These are phyloP conservation scores for Sericinus montela DNA, from an alignment of 2,888 invertebrate genomes.

Conservation along the genomic window DNA sequence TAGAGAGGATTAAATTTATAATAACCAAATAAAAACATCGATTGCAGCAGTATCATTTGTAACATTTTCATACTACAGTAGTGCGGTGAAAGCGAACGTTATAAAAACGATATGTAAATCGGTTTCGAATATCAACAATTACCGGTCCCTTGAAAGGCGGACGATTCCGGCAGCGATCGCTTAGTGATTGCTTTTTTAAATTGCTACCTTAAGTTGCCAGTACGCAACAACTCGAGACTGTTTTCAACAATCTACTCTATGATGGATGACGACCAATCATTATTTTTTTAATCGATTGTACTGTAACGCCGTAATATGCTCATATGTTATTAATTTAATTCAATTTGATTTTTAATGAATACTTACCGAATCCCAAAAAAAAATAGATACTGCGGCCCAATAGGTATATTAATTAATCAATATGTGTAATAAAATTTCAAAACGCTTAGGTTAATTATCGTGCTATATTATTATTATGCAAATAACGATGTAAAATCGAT, in stretches of 20 bases:
- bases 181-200: constrained; percentile 71
- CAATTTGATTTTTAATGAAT: constrained; percentile 16
- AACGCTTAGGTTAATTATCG: constrained; percentile 14
- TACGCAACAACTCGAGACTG: background rate
- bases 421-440: constrained; percentile 5
- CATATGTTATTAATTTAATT: constrained; percentile 15
- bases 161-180: constrained; percentile 52
- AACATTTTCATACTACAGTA: constrained; percentile 7
- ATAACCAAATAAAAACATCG: constrained; percentile 9
- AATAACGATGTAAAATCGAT: constrained; percentile 54
- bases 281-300: constrained; percentile 13
- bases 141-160: constrained; percentile 65
- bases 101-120: constrained; percentile 61
- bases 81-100: constrained; percentile 45
- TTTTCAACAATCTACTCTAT: too few relatives aligned
- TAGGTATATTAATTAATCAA: constrained; percentile 11
- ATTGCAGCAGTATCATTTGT: constrained; percentile 2
- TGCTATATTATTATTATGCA: constrained; percentile 36
- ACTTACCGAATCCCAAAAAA: background rate
- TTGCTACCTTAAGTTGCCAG: constrained; percentile 35
- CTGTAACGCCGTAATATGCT: constrained; percentile 1
- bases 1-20: background rate
- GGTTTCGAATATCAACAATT: constrained; percentile 55
- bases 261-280: constrained; percentile 5
- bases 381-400: background rate